Percentiles rank a stretch among this genome's conserved stretches.
Conservation (phyloP, 2,113 vertebrate genomes). For the Trichomycterus rosablanca region DNA sequence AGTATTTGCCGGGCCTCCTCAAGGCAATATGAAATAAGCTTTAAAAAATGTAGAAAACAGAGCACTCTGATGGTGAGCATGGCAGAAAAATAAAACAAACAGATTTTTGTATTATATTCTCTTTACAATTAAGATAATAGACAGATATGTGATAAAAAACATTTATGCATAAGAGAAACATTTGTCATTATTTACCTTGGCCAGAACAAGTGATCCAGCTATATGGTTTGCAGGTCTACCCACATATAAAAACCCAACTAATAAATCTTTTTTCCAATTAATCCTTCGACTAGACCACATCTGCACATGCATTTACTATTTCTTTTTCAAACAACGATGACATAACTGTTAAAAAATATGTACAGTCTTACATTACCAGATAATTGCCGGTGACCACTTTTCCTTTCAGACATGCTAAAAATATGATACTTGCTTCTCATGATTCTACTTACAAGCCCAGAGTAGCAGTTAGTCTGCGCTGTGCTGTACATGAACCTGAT, state of each 20-base stretch:
- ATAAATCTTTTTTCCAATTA: constrained; percentile 33
- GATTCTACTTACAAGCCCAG: constrained; percentile 42
- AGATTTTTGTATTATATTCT: too few relatives aligned
- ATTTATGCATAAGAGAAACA: too few relatives aligned
- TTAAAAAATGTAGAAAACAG: neutral
- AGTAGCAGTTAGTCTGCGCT: constrained; percentile 30
- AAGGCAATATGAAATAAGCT: neutral
- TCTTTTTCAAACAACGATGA: constrained; percentile 36
- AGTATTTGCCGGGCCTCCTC: neutral
- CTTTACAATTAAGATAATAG: too few relatives aligned
- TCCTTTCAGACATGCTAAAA: constrained; percentile 43
- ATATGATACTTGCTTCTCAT: constrained; percentile 47
- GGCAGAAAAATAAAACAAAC: constrained; percentile 1
- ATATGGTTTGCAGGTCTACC: constrained; percentile 8
- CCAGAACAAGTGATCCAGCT: constrained; percentile 1
- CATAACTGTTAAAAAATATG: constrained; percentile 46
- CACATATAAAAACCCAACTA: neutral
- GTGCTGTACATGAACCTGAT: constrained; percentile 52
- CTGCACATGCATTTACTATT: constrained; percentile 50
- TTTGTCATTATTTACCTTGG: neutral
- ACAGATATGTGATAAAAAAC: too few relatives aligned
- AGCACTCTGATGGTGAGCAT: neutral
- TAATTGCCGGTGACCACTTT: constrained; percentile 46
- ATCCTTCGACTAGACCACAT: constrained; percentile 48
- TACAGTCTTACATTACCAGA: constrained; percentile 52